A percentile compares a stretch with the other conserved stretches of the same genome.
Conservation (phyloP, 2,113 vertebrate genomes). For the Phyllopteryx taeniolatus region DNA sequence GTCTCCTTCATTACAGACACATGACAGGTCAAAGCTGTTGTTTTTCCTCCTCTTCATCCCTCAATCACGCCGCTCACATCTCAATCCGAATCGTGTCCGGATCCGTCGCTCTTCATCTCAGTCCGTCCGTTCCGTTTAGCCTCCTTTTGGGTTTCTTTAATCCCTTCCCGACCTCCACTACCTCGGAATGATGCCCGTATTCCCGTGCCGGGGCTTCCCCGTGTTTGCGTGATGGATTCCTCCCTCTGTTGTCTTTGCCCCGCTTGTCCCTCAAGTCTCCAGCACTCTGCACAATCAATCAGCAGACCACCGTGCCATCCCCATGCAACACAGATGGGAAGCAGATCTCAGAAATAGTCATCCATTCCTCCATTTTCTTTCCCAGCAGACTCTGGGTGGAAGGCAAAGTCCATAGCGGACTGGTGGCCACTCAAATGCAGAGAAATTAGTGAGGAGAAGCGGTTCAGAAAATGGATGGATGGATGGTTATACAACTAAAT, state of each 20-base stretch:
- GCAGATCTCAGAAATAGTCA: neutral
- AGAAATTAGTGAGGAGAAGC: no score
- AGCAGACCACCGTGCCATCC: conserved; percentile 60
- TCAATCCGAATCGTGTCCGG: conserved; percentile 29
- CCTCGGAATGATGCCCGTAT: conserved; percentile 13
- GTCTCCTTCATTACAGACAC: conserved; percentile 62
- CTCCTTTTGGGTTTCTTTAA: conserved; percentile 3
- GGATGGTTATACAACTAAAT: no score
- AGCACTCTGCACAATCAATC: conserved; percentile 86
- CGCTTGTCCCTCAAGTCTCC: conserved; percentile 74
- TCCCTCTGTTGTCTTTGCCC: conserved; percentile 78
- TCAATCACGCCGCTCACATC: conserved; percentile 46
- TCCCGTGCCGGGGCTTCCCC: conserved; percentile 17
- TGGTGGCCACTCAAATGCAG: no score
- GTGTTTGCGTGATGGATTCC: conserved; percentile 78
- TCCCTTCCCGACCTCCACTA: conserved; percentile 11
- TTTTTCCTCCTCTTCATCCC: conserved; percentile 54
- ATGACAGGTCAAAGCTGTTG: conserved; percentile 72
- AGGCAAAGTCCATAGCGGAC: no score
- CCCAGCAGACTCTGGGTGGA: neutral
- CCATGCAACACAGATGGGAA: neutral
- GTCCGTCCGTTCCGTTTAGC: conserved; percentile 13
- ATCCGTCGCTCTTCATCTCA: conserved; percentile 32
- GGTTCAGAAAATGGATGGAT: no score
- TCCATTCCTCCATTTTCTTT: neutral